Evolutionary conservation across 1,140 invertebrate genomes (phyloP), one percentile per base, ranked within the genome.

Genomic region (Drosophila tristis): DNA sequence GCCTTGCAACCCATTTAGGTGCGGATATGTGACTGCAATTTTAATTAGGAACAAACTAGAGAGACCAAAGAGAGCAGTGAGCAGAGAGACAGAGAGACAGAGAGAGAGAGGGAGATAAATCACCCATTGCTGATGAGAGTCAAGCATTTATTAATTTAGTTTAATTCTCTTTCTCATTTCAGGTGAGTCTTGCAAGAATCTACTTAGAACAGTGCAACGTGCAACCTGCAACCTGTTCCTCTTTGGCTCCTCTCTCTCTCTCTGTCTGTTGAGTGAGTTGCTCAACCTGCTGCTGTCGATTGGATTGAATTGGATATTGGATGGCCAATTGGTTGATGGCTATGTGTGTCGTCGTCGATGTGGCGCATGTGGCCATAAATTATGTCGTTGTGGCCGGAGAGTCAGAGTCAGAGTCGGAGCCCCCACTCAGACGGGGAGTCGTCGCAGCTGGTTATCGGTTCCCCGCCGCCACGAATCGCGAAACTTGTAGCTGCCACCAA

Each of bases 241-340:
- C 31, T 74, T 35, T 63, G 45, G 13, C 39, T 8, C 29, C 29
- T 31, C 29, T 31, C 7, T 31, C 8, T 8, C 31, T 31, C 8
- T 9, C 29, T 31, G 9, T 44, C 23, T 25, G 51, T 51, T 74
- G 62, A 74, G 64, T 77, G 49, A 77, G 67, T 89, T 82, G 79
- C 76, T 80, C 77, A 89, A 89, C 84, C 84, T 89, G 84, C 89
- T 80, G 84, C 43, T 59, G 56, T 16, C 78, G 78, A 78, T 78
- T 68, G 72, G 58, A 39, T 78, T 68, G 72, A 54, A 39, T 51
- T 44, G 31, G 15, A 16, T 43, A 58, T 54, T 55, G 58, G 49
- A 35, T 11, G 31, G 16, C 57, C 44, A 39, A 35, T 16, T 26
- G 20, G 39, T 56, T 4, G n/a, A 31, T 35, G 48, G 56, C 60